phyloP scores from a whole-genome alignment of 2,888 invertebrate species.

The Rhaphigaster nebulosa region DNA sequence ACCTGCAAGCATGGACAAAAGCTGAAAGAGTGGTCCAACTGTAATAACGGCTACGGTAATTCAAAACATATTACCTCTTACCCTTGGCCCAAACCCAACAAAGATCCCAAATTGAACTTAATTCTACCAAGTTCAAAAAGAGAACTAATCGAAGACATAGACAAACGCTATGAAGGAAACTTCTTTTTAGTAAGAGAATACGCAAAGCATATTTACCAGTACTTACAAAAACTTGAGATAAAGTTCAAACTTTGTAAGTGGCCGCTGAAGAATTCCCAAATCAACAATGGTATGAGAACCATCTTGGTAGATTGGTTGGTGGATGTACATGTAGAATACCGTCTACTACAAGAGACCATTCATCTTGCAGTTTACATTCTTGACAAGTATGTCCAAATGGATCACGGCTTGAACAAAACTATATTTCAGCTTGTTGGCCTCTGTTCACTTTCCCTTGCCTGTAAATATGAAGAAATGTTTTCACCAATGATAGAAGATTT shows the following conservation, averaged over 20 bases:
- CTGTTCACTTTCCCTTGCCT: conserved; percentile 89
- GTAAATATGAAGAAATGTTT: conserved; percentile 96
- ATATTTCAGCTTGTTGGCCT: conserved; percentile 91
- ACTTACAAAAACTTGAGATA: conserved; percentile 13
- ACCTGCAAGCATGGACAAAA: not conserved
- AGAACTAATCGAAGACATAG: conserved; percentile 53
- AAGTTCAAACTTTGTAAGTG: conserved; percentile 44
- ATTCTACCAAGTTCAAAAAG: not conserved
- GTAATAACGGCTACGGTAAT: not conserved
- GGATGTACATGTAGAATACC: conserved; percentile 90
- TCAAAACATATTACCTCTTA: not conserved
- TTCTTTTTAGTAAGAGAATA: conserved; percentile 51
- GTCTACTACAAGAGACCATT: conserved; percentile 88
- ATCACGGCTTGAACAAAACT: conserved; percentile 67
- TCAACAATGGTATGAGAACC: conserved; percentile 87
- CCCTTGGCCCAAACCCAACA: not conserved
- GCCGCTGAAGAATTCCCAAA: conserved; percentile 18
- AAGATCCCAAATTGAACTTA: not conserved
- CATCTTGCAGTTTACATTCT: conserved; percentile 89
- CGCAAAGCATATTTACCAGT: conserved; percentile 48
- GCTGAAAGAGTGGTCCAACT: not conserved
- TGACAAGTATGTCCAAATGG: conserved; percentile 87
- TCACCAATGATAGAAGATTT: conserved; percentile 90
- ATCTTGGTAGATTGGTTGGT: conserved; percentile 95
- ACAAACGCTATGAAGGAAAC: conserved; percentile 48